Conservation (phyloP, 2,888 invertebrate genomes). For the Nephrocerus scutellatus region DNA sequence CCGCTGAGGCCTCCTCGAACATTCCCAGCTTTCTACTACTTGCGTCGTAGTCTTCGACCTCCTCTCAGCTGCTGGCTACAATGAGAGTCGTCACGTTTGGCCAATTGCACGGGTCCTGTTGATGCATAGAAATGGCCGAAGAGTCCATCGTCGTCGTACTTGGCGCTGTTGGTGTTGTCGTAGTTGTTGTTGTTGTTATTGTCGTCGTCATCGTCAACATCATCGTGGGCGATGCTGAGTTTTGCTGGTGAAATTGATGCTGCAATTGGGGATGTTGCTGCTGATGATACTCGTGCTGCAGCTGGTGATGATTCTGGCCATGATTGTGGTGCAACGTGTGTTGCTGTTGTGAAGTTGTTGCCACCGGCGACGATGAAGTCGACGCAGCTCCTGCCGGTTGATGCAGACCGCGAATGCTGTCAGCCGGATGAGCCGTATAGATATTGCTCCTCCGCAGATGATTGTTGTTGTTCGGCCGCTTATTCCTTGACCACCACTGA, state of each 20-base stretch:
- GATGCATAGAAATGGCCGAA: too few species aligned
- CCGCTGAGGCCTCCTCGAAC: too few species aligned
- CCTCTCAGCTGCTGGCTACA: slow-evolving; percentile 46
- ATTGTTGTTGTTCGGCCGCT: slow-evolving; percentile 43
- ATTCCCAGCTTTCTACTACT: background rate
- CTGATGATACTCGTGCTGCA: slow-evolving; percentile 40
- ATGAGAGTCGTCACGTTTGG: slow-evolving; percentile 39
- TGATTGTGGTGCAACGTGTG: slow-evolving; percentile 27
- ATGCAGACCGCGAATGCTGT: slow-evolving; percentile 44
- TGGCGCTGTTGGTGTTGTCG: slow-evolving; percentile 13
- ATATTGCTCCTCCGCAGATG: slow-evolving; percentile 46
- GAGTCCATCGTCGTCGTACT: slow-evolving; percentile 25
- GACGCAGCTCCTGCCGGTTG: slow-evolving; percentile 18
- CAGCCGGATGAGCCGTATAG: slow-evolving; percentile 46
- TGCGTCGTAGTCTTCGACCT: slow-evolving; percentile 13
- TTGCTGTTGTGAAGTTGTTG: slow-evolving; percentile 33
- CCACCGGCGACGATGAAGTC: slow-evolving; percentile 23
- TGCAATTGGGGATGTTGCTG: slow-evolving; percentile 35
- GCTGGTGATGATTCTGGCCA: slow-evolving; percentile 25
- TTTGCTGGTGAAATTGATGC: slow-evolving; percentile 27
- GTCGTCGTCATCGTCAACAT: slow-evolving; percentile 26
- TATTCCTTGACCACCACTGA: slow-evolving; percentile 48
- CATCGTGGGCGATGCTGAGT: slow-evolving; percentile 19
- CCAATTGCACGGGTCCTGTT: slow-evolving; percentile 39
- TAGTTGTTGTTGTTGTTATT: slow-evolving; percentile 8